Evolutionary conservation across 2,113 vertebrate genomes (phyloP), one percentile per base, ranked within the genome.

Genomic region (Scalopus aquaticus): DNA sequence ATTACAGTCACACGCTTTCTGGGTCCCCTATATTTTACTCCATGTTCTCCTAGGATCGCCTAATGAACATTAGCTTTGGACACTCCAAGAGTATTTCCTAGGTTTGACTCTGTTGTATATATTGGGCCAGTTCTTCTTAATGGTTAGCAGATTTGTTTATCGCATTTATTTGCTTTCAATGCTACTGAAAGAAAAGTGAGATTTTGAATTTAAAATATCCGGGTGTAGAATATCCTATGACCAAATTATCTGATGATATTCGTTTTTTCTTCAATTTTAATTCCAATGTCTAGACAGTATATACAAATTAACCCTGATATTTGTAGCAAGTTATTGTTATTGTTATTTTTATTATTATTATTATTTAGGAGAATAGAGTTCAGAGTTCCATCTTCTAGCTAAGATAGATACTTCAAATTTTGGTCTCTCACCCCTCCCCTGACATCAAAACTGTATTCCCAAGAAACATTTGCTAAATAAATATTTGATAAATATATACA

Each of bases 151-250:
- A 87, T 72, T 85, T 69, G 15, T 26, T 92, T 62, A 64, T 76
- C 7, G 32, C 2, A 72, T 72, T 85, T 44, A 19, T 42, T 22
- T 73, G 6, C 42, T 91, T 94, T 93, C 49, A 95, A 58, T 77
- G 19, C 42, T 37, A 5, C 35, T 65, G 24, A 80, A 95, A 79
- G 16, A 42, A 94, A 96, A 74, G 16, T 39, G 32, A 93, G 87
- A 56, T 22, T 30, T 51, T 16, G 2, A 32, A n/a, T 91, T 10
- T 22, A 46, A 79, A 95, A 28, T 9, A 81, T 76, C 35, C 37
- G 6, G 17, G 58, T 87, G 2, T 39, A 64, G 35, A 76, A 9
- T 51, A 24, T 78, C 49, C 70, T 2, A 28, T 49, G 70, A 89
- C 8, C 22, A 88, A 93, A 89, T 73, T n/a, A 86, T 67, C 9